These are phyloP conservation scores for Conomelus anceps DNA, from an alignment of 2,888 invertebrate species.

Conservation along the genomic window DNA sequence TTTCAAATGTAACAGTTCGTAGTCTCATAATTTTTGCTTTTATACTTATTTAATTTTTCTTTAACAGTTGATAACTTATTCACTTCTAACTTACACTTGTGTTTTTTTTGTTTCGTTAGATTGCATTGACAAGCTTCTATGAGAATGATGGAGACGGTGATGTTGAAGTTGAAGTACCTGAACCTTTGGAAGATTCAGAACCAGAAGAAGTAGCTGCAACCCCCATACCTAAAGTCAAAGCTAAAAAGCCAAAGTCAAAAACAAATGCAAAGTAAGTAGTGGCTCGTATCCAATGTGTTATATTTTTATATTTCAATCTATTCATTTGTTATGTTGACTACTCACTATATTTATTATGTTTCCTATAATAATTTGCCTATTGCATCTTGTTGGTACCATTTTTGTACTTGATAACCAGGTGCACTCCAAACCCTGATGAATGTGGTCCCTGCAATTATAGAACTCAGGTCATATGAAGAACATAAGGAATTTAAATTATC, in stretches of 20 bases:
- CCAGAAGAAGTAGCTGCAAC: slow-evolving; percentile 22
- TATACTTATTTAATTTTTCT: too few species aligned
- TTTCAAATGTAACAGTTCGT: too few species aligned
- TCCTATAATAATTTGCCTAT: too few species aligned
- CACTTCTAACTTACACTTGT: background rate
- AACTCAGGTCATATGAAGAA: too few species aligned
- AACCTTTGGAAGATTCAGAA: slow-evolving; percentile 23
- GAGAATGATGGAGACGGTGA: slow-evolving; percentile 59
- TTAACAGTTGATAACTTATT: background rate
- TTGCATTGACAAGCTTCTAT: slow-evolving; percentile 75
- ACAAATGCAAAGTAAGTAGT: slow-evolving; percentile 24
- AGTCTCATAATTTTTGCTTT: too few species aligned
- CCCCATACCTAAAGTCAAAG: slow-evolving; percentile 14
- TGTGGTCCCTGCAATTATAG: too few species aligned
- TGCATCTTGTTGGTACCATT: too few species aligned
- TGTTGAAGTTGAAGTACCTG: slow-evolving; percentile 30
- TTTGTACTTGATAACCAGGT: too few species aligned
- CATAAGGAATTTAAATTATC: too few species aligned
- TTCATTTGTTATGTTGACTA: background rate
- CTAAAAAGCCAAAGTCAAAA: slow-evolving; percentile 23
- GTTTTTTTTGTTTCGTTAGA: slow-evolving; percentile 45
- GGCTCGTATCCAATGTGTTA: slow-evolving; percentile 15
- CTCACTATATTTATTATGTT: background rate
- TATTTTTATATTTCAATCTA: background rate
- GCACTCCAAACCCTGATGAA: too few species aligned